Conservation (phyloP, 2,113 vertebrate species). For the Apteryx owenii region DNA sequence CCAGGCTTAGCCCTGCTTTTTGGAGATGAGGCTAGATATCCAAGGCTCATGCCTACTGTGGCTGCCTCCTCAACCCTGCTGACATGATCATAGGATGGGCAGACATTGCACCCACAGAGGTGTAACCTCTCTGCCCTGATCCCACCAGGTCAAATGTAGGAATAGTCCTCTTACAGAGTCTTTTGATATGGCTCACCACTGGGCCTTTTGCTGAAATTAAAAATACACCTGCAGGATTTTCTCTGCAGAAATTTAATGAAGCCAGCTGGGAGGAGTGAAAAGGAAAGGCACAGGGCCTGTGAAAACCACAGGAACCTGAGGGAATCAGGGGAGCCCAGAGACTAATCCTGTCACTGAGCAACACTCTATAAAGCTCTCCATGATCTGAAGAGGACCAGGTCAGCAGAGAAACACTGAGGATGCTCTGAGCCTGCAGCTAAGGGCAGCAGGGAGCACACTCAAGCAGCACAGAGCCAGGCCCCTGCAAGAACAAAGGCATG, state of each 20-base stretch:
- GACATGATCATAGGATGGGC: neutral
- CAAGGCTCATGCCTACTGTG: neutral
- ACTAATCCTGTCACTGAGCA: neutral
- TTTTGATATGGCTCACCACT: neutral
- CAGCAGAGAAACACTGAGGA: neutral
- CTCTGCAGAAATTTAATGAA: neutral
- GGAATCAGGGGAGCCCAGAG: neutral
- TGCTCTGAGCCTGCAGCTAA: neutral
- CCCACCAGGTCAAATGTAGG: neutral
- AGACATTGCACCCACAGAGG: neutral
- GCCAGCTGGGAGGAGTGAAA: neutral
- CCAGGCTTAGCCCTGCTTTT: too few species aligned
- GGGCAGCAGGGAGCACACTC: neutral
- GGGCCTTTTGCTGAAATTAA: conserved; percentile 10
- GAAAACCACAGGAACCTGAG: neutral
- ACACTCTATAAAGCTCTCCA: neutral
- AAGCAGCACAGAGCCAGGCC: neutral
- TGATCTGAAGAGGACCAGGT: neutral
- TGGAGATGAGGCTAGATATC: neutral
- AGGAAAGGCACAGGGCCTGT: neutral
- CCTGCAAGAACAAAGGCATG: neutral
- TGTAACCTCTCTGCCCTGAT: neutral
- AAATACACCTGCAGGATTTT: neutral
- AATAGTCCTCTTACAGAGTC: too few species aligned
- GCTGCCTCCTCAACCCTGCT: neutral